phyloP scores from a whole-genome alignment of 2,888 invertebrate species.

The Cecidostiba fungosa region DNA sequence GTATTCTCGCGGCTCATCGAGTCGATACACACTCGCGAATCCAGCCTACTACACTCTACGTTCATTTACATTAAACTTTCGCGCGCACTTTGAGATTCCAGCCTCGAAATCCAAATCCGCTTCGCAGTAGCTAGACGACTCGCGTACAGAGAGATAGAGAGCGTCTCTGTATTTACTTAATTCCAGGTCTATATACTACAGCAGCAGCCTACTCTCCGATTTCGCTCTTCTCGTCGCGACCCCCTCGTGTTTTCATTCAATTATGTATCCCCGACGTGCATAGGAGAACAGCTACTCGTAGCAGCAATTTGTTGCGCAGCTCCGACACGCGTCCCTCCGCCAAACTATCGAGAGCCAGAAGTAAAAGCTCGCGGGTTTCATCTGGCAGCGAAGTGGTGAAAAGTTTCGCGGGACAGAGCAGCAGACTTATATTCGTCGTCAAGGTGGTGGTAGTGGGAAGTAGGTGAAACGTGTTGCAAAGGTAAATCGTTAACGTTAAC shows the following conservation, averaged over 20 bases:
- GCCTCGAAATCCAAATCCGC: slow-evolving; percentile 46
- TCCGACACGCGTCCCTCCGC: background rate
- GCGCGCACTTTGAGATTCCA: slow-evolving; percentile 33
- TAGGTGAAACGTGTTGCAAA: slow-evolving; percentile 60
- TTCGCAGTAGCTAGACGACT: background rate
- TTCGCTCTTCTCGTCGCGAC: background rate
- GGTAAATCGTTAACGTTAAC: slow-evolving; percentile 61
- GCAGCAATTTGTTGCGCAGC: slow-evolving; percentile 45
- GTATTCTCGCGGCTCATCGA: slow-evolving; percentile 21
- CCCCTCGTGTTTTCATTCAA: slow-evolving; percentile 49
- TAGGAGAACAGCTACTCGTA: background rate
- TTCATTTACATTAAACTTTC: slow-evolving; percentile 48
- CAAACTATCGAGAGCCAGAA: slow-evolving; percentile 28
- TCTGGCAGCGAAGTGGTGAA: slow-evolving; percentile 39
- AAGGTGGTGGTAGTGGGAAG: slow-evolving; percentile 17
- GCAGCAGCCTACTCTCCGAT: slow-evolving; percentile 17
- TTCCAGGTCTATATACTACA: slow-evolving; percentile 19
- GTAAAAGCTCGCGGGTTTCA: slow-evolving; percentile 17
- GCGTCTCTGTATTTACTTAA: slow-evolving; percentile 49
- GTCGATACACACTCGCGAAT: background rate
- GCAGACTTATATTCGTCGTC: slow-evolving; percentile 16
- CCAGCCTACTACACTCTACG: background rate
- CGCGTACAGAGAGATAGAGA: no score
- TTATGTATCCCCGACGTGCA: slow-evolving; percentile 39
- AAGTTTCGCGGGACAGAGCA: slow-evolving; percentile 30